Base-by-base conservation (phyloP, 2,113 vertebrate species). In the Corythoichthys haematopterus region DNA sequence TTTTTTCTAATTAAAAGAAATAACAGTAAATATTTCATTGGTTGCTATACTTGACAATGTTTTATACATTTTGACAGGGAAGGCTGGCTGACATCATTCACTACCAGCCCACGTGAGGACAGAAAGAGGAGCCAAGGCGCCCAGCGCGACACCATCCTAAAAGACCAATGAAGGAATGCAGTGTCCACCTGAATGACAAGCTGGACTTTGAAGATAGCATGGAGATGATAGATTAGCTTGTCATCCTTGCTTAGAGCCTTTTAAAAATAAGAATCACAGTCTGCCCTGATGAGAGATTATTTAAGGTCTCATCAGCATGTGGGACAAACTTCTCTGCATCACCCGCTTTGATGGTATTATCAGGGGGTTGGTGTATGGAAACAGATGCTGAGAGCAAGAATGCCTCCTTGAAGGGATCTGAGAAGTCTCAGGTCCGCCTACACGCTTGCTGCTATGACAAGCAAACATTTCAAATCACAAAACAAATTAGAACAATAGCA, bases 381-480 rank as follows among this genome's bases (percentile, higher is more conserved):
- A 48, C 47, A 48, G 47, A 62, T 60, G 45, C 64, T 15, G 48
- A 61, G 65, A 76, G 71, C 64, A 35, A 72, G 47, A 13, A 16
- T 15, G 59, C 37, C 58, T 74, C 73, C 53, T 68, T 63, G 76
- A 59, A 48, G 47, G 10, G 47, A 12, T 48, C 47, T 14, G 47
- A 48, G 47, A 48, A 48, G 15, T 14, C 47, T 48, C 47, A 48
- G 9, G 1, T 48, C 46, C 46, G 46, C 46, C 46, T 10, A 48
- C 46, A 10, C 7, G 46, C 11, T 48, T 48, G 46, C 46, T 48
- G 47, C 47, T 48, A 14, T 48, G 47, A 48, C 11, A 12, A 15
- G 47, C 47, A 73, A 28, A 28, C 20, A 28, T 28, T 28, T 28
- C 20, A 28, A 28, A 28, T 28, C 20, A 28, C 60, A 64, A 69